Evolutionary conservation across 2,888 invertebrate genomes (phyloP), one percentile per base, ranked within the genome.

Genomic region (Diloba caeruleocephala): DNA sequence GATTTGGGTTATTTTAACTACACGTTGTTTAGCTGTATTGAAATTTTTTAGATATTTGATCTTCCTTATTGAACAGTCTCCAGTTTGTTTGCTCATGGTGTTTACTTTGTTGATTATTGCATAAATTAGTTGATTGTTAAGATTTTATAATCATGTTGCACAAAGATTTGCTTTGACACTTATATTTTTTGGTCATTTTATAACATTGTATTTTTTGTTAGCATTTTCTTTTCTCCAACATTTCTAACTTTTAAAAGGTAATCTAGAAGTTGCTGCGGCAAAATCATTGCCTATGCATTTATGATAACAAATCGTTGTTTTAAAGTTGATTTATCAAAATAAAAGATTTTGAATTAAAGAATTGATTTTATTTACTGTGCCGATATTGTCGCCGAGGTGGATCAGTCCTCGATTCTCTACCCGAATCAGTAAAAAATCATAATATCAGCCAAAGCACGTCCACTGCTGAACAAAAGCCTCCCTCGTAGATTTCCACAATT

Each of bases 241-340:
- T 26, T 33, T 10, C 15, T 15, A 19, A 36, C 8, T 32, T 26
- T 23, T 8, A 37, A 32, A 9, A 8, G 7, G 25, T 33, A 10
- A 12, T 15, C 46, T 12, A 10, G 12, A 53, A 13, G n/a, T 5
- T 17, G 44, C 43, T 46, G 10, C 14, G 48, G 67, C 42, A 12
- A 52, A 65, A 67, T 65, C 57, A 63, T 43, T 46, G 71, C 69
- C 50, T 13, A 46, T 36, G 28, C 49, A 46, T 38, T 58, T 60
- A 53, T 51, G 45, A 61, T 61, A 54, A 34, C 39, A 43, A 55
- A 43, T 44, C 50, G 48, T 69, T 71, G 15, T 54, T 38, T 61
- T 61, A 62, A 57, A 49, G 69, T 74, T 78, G 68, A 79, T 79
- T 76, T 61, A 32, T 53, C 10, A 59, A 64, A 75, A 65, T 52